Evolutionary conservation across 1,140 invertebrate species (phyloP).

Genomic region (Lucilia cuprina): DNA sequence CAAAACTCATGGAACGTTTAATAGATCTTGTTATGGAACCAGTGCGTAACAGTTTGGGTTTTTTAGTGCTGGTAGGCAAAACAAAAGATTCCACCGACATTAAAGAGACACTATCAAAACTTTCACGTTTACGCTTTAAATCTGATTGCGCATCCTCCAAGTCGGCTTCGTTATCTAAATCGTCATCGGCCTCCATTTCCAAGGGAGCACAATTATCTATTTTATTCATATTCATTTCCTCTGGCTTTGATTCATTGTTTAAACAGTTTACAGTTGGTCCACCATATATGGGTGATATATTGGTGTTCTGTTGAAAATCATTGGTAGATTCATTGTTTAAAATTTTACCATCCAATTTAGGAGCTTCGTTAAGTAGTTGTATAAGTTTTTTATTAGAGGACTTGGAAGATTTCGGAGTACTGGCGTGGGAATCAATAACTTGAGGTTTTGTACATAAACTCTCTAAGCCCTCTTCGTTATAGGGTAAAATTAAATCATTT

Average conservation of each 20-base stretch:
- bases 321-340: conserved; percentile 28
- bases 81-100: conserved; percentile 58
- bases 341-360: conserved; percentile 35
- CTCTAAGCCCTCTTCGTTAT: neutral
- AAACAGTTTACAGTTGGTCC: neutral
- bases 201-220: neutral
- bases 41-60: conserved; percentile 57
- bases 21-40: conserved; percentile 57
- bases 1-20: conserved; percentile 58
- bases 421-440: conserved; percentile 37
- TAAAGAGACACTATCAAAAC: conserved; percentile 56
- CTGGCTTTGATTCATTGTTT: neutral
- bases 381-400: neutral
- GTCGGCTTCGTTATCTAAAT: conserved; percentile 4
- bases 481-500: neutral
- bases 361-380: neutral
- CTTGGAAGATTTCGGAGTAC: conserved; percentile 47
- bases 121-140: conserved; percentile 56
- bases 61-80: conserved; percentile 53
- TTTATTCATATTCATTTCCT: neutral
- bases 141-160: conserved; percentile 44
- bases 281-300: conserved; percentile 51
- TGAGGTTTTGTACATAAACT: neutral
- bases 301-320: conserved; percentile 42
- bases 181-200: conserved; percentile 16